Evolutionary conservation across 1,140 invertebrate species (phyloP).

Genomic region (Lysiphlebus fabarum): DNA sequence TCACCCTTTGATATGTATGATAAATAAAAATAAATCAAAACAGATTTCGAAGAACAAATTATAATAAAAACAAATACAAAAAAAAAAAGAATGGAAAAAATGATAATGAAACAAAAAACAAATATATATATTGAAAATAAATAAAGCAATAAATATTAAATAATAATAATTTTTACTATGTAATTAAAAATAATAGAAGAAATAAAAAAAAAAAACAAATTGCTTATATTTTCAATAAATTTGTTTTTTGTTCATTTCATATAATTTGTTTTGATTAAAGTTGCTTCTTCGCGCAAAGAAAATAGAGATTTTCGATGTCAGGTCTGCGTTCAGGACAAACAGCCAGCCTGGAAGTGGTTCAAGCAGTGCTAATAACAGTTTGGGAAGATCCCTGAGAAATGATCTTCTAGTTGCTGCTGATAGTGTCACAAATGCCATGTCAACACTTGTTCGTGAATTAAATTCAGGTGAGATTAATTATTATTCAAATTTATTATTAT

Average conservation of each 20-base stretch:
- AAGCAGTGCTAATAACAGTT: constrained; percentile 53
- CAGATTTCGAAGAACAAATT: too few species aligned
- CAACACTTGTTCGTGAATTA: constrained; percentile 88
- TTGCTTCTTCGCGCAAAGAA: constrained; percentile 46
- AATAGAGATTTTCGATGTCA: constrained; percentile 54
- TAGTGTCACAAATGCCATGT: constrained; percentile 95
- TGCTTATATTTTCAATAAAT: constrained; percentile 20
- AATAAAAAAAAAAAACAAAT: too few species aligned
- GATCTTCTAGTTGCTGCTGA: constrained; percentile 89
- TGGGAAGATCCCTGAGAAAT: constrained; percentile 70
- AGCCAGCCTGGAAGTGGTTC: constrained; percentile 52
- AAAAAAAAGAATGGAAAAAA: too few species aligned
- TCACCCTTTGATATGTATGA: too few species aligned
- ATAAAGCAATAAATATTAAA: too few species aligned
- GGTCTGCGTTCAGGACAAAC: constrained; percentile 56
- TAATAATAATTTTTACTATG: too few species aligned
- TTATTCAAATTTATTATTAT: neutral
- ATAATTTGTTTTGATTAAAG: constrained; percentile 32
- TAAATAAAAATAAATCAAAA: too few species aligned
- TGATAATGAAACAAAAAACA: too few species aligned
- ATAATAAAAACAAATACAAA: too few species aligned
- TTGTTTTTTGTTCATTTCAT: constrained; percentile 8
- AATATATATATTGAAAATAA: too few species aligned
- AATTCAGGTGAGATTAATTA: constrained; percentile 71
- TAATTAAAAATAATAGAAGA: too few species aligned